These are phyloP conservation scores for Drosophila formosana DNA, from an alignment of 2,888 invertebrate species.

Conservation along the genomic window DNA sequence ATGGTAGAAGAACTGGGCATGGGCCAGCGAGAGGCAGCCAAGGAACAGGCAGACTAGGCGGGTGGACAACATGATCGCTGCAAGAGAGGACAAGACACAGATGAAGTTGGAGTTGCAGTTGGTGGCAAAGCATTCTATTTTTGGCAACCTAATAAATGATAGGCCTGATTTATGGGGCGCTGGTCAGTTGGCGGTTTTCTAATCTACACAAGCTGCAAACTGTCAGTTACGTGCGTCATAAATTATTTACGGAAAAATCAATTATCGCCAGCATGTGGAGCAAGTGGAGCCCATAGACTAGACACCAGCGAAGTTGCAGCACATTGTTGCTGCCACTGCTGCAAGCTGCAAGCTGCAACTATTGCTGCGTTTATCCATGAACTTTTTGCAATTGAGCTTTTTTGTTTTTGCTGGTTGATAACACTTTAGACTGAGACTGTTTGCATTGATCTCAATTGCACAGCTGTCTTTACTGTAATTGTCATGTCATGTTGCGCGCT, in stretches of 20 bases:
- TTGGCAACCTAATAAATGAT: conserved; percentile 67
- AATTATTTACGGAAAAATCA: conserved; percentile 80
- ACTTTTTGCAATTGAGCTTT: conserved; percentile 62
- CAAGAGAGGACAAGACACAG: conserved; percentile 18
- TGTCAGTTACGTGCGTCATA: conserved; percentile 79
- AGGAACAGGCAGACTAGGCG: conserved; percentile 50
- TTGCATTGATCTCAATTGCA: conserved; percentile 53
- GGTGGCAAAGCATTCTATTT: conserved; percentile 42
- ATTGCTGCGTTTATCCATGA: conserved; percentile 64
- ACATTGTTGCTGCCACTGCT: conserved; percentile 36
- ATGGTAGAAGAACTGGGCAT: conserved; percentile 78
- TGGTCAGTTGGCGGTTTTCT: conserved; percentile 63
- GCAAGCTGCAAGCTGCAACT: conserved; percentile 19
- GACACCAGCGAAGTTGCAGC: conserved; percentile 19
- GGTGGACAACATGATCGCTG: conserved; percentile 58
- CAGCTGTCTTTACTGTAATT: conserved; percentile 40
- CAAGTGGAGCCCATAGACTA: conserved; percentile 22
- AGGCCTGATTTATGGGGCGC: conserved; percentile 67
- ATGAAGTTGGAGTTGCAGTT: conserved; percentile 29
- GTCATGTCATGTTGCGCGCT: conserved; percentile 33
- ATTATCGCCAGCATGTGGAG: conserved; percentile 66
- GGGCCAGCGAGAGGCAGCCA: conserved; percentile 45
- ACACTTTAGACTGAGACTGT: conserved; percentile 57
- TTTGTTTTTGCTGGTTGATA: conserved; percentile 58
- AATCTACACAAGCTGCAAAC: conserved; percentile 61